Percentiles rank a stretch among this genome's conserved stretches.
These are phyloP conservation scores for Pagetopsis macropterus DNA, from an alignment of 2,797 vertebrate genomes.

Conservation along the genomic window DNA sequence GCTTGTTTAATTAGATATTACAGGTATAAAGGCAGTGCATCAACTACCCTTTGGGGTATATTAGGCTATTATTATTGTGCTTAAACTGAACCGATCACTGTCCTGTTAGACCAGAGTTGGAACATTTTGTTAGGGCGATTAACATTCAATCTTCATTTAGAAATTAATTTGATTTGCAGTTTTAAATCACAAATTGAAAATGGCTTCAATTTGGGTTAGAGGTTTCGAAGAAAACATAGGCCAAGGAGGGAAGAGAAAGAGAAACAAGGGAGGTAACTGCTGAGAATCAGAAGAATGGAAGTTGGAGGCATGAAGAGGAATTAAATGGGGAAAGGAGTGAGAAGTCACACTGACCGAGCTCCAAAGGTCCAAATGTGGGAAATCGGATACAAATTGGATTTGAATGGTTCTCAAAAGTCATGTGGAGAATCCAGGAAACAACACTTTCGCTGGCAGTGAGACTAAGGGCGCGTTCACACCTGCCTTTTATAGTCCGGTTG, in stretches of 20 bases:
- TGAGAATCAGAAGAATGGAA: background rate
- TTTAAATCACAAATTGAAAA: background rate
- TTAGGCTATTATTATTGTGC: constrained; percentile 34
- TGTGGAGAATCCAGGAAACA: background rate
- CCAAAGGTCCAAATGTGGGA: background rate
- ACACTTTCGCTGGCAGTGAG: background rate
- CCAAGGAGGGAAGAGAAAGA: background rate
- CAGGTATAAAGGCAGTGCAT: constrained; percentile 19
- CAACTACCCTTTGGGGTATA: constrained; percentile 35
- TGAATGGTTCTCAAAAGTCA: background rate
- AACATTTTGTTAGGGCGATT: background rate
- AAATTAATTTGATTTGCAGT: constrained; percentile 1
- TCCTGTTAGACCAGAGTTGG: background rate
- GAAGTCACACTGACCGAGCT: constrained; percentile 7
- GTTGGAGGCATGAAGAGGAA: background rate
- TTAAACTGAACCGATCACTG: constrained; percentile 15
- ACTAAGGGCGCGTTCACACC: no score
- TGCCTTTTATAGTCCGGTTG: no score
- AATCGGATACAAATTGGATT: background rate
- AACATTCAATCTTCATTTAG: background rate
- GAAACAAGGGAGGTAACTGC: background rate
- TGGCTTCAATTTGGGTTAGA: no score
- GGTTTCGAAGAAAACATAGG: no score
- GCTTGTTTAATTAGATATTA: constrained; percentile 37
- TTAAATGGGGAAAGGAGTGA: background rate